These are phyloP conservation scores for Sinhomidia bicolor DNA, from an alignment of 2,888 invertebrate genomes.

Conservation along the genomic window DNA sequence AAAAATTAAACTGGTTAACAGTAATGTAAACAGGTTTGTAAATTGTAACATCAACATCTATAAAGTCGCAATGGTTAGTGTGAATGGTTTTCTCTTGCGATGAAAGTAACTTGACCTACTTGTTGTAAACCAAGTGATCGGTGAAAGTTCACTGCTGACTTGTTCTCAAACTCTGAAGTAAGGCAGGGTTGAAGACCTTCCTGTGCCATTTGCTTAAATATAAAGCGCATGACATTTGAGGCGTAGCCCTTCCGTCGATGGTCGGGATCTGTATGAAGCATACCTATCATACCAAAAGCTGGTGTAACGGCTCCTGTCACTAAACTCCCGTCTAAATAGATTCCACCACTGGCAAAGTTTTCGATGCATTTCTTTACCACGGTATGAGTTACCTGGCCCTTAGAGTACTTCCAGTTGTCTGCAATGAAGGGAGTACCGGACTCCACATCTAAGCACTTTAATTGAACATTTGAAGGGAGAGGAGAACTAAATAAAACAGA, in stretches of 20 bases:
- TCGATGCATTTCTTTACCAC: conserved; percentile 37
- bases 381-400: neutral
- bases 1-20: no score
- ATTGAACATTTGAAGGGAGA: neutral
- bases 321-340: conserved; percentile 4
- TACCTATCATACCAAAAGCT: conserved; percentile 16
- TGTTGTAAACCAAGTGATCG: neutral
- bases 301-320: conserved; percentile 45
- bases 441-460: neutral
- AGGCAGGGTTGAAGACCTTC: conserved; percentile 57
- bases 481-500: neutral
- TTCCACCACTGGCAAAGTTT: conserved; percentile 2
- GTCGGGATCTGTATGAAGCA: conserved; percentile 51
- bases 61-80: no score
- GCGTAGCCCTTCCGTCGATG: conserved; percentile 59
- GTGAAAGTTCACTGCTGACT: conserved; percentile 24
- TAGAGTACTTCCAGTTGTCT: conserved; percentile 50
- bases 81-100: neutral
- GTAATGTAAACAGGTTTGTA: no score
- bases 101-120: neutral
- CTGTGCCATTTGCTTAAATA: conserved; percentile 36
- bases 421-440: conserved; percentile 30
- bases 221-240: conserved; percentile 31
- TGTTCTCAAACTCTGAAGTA: neutral
- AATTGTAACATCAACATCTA: no score